A percentile compares a stretch with the other conserved stretches of the same genome.
Evolutionary conservation across 1,140 invertebrate genomes (phyloP).

Genomic region (Periplaneta americana): DNA sequence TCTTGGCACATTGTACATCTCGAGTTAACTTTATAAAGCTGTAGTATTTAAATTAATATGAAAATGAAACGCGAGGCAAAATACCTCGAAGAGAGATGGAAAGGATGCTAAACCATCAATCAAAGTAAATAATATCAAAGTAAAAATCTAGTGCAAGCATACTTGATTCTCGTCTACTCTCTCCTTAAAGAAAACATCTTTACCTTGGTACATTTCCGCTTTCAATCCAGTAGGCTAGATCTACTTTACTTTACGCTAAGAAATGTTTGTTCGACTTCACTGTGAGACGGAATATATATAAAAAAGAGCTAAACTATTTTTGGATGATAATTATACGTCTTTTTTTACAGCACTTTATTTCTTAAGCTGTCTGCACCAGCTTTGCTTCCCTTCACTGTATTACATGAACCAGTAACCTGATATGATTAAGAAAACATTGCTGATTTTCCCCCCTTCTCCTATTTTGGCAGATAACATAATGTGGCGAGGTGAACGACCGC

Average conservation of each 20-base stretch:
- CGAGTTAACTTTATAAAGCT: too few relatives aligned
- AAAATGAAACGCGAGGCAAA: neutral
- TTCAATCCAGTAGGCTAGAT: neutral
- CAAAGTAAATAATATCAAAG: neutral
- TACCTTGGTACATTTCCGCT: neutral
- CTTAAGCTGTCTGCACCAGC: neutral
- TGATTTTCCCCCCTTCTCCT: neutral
- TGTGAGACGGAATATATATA: too few relatives aligned
- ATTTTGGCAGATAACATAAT: neutral
- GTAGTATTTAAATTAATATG: too few relatives aligned
- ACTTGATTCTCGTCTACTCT: neutral
- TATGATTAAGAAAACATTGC: neutral
- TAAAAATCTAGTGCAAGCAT: neutral
- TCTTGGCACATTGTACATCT: too few relatives aligned
- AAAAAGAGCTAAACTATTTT: neutral
- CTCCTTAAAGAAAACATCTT: neutral
- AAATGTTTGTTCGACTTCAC: neutral
- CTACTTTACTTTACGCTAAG: neutral
- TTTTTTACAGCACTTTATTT: neutral
- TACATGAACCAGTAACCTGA: neutral
- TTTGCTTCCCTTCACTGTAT: neutral
- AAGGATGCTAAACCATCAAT: neutral
- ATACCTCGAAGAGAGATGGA: neutral
- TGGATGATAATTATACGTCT: neutral
- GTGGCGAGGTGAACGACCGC: neutral